Evolutionary conservation across 2,797 vertebrate species (phyloP), one percentile per base, ranked within the genome.

Genomic region (Coregonus sp.): DNA sequence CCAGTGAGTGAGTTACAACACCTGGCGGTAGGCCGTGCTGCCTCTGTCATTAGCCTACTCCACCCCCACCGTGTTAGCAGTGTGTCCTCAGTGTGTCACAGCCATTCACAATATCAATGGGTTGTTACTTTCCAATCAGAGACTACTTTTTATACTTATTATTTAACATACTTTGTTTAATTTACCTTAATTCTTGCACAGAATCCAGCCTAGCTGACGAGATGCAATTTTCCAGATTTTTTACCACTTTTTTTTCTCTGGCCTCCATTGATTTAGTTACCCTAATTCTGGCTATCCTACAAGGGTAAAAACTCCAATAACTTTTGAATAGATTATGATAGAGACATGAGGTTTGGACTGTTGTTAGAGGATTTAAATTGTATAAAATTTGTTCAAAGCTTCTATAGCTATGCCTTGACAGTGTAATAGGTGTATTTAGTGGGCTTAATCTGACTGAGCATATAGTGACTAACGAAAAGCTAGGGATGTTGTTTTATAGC

Each of bases 1-100:
- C 87, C 76, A 79, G 87, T 86, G 20, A 84, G 79, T 89, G 20
- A 61, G 20, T 20, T 81, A 83, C 75, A 59, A 84, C 72, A 82
- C 85, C 77, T 54, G 33, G 74, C 76, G 47, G 33, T 73, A 50
- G 71, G 51, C 68, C 20, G 29, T 5, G 6, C 70, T 74, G 59
- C 7, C n/a, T 61, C 20, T 61, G 59, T 63, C 20, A 20, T 59
- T 59, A 59, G 6, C 71, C 59, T n/a, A 75, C 56, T 47, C 61
- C 70, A 31, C 67, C 67, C 9, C 25, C 20, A 25, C 59, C 70
- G 5, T 70, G 47, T 76, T 75, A 72, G 51, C 81, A 80, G 71
- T 50, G 80, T 74, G 40, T 25, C 51, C 51, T 54, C 81, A 80
- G 71, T 50, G 80, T 74, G 40, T 25, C 51, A 54, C 18, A 54